phyloP scores from a whole-genome alignment of 2,888 invertebrate species.

The Belgica antarctica region DNA sequence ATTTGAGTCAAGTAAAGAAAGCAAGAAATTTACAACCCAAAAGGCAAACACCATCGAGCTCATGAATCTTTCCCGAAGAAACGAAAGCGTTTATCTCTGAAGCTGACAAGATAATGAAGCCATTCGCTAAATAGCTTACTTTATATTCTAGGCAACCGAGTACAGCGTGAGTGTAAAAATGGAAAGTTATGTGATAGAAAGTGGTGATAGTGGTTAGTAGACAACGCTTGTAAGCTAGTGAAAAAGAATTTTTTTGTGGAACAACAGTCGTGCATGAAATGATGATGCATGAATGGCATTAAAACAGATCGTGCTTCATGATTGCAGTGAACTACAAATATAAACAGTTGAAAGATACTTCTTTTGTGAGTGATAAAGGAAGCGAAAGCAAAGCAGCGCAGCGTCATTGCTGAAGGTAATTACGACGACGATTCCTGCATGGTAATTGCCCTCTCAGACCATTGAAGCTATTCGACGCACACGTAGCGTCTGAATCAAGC shows the following conservation, averaged over 20 bases:
- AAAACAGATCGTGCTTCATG: not conserved
- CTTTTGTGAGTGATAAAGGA: not conserved
- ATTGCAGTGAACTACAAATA: constrained; percentile 3
- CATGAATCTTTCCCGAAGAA: not conserved
- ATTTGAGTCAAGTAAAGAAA: too few relatives aligned
- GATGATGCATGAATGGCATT: not conserved
- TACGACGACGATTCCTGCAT: not conserved
- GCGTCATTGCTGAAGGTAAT: not conserved
- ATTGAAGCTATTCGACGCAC: not conserved
- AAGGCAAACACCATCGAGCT: not conserved
- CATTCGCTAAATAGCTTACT: constrained; percentile 13
- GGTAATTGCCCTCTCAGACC: not conserved
- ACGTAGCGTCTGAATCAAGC: not conserved
- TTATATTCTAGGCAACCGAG: constrained; percentile 36
- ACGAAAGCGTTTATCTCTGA: not conserved
- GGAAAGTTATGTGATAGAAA: constrained; percentile 41
- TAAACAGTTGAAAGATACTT: not conserved
- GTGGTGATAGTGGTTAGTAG: constrained; percentile 19
- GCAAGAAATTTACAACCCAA: too few relatives aligned
- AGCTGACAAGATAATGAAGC: constrained; percentile 34
- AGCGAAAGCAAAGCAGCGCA: not conserved
- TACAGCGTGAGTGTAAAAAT: constrained; percentile 29
- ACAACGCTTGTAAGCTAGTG: not conserved
- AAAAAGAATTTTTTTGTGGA: not conserved
- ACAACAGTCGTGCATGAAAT: not conserved